These are phyloP conservation scores for Nomada fucata DNA, from an alignment of 2,888 invertebrate genomes.

Conservation along the genomic window DNA sequence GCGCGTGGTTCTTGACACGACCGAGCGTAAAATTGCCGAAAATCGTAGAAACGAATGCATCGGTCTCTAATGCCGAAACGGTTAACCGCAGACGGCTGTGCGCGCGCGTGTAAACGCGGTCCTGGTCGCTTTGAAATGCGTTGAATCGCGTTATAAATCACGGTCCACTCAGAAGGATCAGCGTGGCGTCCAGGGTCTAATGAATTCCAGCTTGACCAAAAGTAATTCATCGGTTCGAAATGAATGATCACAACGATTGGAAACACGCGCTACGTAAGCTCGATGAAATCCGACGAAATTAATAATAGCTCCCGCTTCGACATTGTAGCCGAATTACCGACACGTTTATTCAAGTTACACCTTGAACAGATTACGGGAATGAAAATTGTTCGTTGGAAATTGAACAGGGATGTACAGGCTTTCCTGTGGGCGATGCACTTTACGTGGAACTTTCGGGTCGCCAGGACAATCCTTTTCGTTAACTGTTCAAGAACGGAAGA, in stretches of 20 bases:
- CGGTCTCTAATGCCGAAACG: conserved; percentile 44
- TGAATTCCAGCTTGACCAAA: conserved; percentile 30
- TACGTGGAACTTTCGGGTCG: no score
- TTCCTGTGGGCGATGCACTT: no score
- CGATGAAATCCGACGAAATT: neutral
- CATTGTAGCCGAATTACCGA: no score
- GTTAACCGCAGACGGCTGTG: conserved; percentile 52
- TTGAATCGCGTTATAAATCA: conserved; percentile 43
- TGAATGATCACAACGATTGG: conserved; percentile 10
- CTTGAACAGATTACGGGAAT: no score
- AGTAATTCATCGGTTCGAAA: conserved; percentile 16
- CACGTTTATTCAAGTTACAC: no score
- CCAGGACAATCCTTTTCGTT: no score
- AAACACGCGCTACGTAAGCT: conserved; percentile 1
- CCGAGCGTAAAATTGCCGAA: conserved; percentile 26
- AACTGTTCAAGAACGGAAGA: no score
- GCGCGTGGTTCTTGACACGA: conserved; percentile 4
- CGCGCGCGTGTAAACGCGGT: conserved; percentile 9
- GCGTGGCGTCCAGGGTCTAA: conserved; percentile 19
- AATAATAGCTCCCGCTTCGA: no score
- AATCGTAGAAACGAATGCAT: conserved; percentile 64
- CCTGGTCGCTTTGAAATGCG: conserved; percentile 30
- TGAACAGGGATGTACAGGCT: no score
- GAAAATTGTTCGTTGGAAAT: no score
- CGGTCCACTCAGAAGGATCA: conserved; percentile 8